Percentiles rank a stretch among this genome's conserved stretches.
These are phyloP conservation scores for Ditylenchus dipsaci DNA, from an alignment of 1,140 invertebrate genomes.

Conservation along the genomic window DNA sequence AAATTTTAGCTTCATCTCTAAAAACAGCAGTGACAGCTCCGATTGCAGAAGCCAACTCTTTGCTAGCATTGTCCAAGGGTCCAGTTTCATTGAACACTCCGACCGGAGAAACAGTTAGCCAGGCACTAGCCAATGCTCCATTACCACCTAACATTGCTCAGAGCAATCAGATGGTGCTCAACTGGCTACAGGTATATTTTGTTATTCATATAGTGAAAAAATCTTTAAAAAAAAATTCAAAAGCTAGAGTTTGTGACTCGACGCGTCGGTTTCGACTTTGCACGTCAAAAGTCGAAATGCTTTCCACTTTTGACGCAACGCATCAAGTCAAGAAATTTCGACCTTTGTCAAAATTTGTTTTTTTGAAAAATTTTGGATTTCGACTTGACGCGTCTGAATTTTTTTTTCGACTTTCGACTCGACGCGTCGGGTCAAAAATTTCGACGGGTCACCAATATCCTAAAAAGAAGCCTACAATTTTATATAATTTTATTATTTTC, in stretches of 20 bases:
- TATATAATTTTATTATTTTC: no score
- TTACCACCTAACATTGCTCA: constrained; percentile 40
- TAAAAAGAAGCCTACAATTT: no score
- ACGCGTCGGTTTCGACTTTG: no score
- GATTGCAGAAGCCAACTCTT: constrained; percentile 19
- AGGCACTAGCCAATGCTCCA: background rate
- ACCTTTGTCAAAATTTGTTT: no score
- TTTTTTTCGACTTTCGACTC: no score
- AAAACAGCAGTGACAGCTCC: constrained; percentile 10
- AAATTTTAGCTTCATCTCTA: constrained; percentile 11
- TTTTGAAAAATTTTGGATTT: no score
- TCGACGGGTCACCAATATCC: no score
- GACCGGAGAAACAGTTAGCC: background rate
- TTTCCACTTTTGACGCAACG: no score
- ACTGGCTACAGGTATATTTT: constrained; percentile 53
- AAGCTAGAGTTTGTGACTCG: background rate
- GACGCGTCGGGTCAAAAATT: no score
- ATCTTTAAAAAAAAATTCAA: background rate
- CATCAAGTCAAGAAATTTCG: no score
- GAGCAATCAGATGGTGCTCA: constrained; percentile 55
- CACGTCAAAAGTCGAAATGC: no score
- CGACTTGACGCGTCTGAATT: no score
- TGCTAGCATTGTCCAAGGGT: constrained; percentile 24
- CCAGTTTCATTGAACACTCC: constrained; percentile 4
- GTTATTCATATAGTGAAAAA: background rate